These are phyloP conservation scores for Menura novaehollandiae DNA, from an alignment of 2,113 vertebrate genomes.

Conservation along the genomic window DNA sequence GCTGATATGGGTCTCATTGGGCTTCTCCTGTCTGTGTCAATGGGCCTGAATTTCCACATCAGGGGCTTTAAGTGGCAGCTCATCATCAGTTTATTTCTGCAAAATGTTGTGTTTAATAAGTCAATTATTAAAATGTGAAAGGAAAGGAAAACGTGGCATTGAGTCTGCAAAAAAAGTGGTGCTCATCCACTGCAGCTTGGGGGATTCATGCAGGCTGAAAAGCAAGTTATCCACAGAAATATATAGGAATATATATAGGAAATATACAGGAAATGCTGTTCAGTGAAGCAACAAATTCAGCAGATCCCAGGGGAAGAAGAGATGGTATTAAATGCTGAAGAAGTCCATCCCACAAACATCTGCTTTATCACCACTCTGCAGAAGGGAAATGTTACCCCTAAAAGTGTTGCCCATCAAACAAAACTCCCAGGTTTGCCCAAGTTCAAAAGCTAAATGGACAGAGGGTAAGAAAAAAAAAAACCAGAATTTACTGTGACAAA, in stretches of 20 bases:
- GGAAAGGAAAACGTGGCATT: background rate
- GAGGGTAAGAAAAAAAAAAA: background rate
- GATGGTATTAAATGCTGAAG: background rate
- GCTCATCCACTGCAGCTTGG: background rate
- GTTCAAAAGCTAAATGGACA: background rate
- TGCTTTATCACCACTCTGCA: background rate
- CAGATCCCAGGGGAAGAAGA: background rate
- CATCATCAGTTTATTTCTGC: background rate
- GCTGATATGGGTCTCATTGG: conserved; percentile 17
- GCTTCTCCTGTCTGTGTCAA: conserved; percentile 10
- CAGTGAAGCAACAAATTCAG: background rate
- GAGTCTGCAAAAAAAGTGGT: background rate
- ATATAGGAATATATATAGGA: background rate
- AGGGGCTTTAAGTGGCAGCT: background rate
- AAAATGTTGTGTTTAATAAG: background rate
- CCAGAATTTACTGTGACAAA: background rate
- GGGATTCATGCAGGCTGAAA: background rate
- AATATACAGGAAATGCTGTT: background rate
- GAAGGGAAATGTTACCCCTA: background rate
- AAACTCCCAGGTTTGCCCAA: background rate
- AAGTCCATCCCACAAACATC: background rate
- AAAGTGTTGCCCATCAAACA: background rate
- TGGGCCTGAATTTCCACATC: background rate
- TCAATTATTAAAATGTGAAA: background rate
- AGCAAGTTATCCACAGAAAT: background rate